phyloP scores from a whole-genome alignment of 2,797 vertebrate genomes.

The Enteromius treurensis region DNA sequence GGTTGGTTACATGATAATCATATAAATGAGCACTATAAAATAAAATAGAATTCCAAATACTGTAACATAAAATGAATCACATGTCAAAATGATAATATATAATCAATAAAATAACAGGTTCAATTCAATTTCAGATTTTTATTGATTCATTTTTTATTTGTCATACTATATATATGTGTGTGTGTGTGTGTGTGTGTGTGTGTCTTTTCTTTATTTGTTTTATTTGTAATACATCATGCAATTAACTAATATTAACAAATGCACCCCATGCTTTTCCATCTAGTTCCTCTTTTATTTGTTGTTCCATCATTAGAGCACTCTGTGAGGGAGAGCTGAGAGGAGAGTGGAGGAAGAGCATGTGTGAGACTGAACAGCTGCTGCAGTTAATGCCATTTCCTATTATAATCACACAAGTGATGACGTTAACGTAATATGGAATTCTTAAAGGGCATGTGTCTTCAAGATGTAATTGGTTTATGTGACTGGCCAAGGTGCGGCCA shows the following conservation, averaged over 20 bases:
- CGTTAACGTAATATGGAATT: neutral
- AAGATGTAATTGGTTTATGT: neutral
- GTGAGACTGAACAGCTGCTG: conserved; percentile 2
- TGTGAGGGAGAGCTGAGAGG: neutral
- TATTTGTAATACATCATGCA: neutral
- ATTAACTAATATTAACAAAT: neutral
- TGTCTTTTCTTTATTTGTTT: neutral
- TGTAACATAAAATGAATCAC: neutral
- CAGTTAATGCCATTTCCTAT: neutral
- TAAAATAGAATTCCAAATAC: neutral
- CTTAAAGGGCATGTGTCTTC: neutral
- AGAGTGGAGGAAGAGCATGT: neutral
- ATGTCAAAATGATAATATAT: neutral
- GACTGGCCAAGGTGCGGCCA: neutral
- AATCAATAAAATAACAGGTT: neutral
- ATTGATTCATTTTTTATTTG: neutral
- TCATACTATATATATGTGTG: neutral
- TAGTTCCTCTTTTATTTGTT: neutral
- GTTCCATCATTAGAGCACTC: neutral
- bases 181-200: no score
- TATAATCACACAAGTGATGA: neutral
- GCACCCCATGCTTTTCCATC: neutral
- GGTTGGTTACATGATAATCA: neutral
- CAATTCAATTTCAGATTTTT: neutral
- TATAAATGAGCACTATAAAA: neutral